Percentiles rank a stretch among this genome's conserved stretches.
These are phyloP conservation scores for Gallinago jamesoni DNA, from an alignment of 2,113 vertebrate species.

Conservation along the genomic window DNA sequence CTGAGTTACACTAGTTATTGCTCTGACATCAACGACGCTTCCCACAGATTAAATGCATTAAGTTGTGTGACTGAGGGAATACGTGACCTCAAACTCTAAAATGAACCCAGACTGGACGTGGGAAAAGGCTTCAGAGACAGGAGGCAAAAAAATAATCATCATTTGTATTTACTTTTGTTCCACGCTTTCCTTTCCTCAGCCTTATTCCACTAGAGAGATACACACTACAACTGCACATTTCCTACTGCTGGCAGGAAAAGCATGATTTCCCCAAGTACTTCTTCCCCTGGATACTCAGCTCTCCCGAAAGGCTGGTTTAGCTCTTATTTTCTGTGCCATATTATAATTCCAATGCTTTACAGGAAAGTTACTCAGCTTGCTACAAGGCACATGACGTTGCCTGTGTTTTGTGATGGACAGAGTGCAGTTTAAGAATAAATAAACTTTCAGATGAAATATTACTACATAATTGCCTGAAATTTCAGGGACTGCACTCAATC, in stretches of 20 bases:
- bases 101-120: rapidly evolving
- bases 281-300: neutral
- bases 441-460: neutral
- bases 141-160: neutral
- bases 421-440: neutral
- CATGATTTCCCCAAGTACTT: neutral
- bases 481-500: neutral
- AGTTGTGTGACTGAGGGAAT: neutral
- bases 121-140: neutral
- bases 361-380: neutral
- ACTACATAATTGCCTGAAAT: neutral
- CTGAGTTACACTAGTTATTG: neutral
- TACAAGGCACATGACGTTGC: neutral
- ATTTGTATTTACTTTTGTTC: neutral
- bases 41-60: neutral
- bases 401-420: neutral
- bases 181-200: neutral
- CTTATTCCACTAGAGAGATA: neutral
- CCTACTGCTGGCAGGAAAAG: neutral
- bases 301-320: neutral
- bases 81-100: neutral
- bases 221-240: neutral
- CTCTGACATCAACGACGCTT: rapidly evolving
- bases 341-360: neutral
- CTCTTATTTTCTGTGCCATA: neutral